Base-by-base conservation (phyloP, 2,797 vertebrate species). In the Leucoraja ocellata region DNA sequence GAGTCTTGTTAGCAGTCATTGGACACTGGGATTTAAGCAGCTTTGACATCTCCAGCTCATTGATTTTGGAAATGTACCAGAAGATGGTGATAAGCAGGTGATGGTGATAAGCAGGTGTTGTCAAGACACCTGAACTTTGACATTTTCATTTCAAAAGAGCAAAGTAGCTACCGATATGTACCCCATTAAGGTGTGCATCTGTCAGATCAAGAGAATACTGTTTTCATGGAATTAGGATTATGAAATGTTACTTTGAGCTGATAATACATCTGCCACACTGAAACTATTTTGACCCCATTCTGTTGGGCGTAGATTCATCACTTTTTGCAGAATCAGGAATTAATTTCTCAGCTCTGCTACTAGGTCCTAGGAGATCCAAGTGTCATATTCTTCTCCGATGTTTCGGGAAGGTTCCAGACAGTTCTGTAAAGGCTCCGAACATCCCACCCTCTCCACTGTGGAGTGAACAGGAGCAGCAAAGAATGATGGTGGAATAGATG, bases 121-220 rank as follows among this genome's bases (percentile, higher is more conserved):
- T 84, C 58, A 84, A 63, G 58, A 10, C 54, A 84, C 10, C 54
- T 84, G 54, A 61, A 18, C 14, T 36, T 61, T 61, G 84, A 71
- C 2, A n/a, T 68, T 71, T 90, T 68, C 63, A 63, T 90, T 90
- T 83, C 80, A 32, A 65, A 88, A 88, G 61, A 14, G 63, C 63
- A 83, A 81, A 1, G 18, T 46, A 32, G 58, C 58, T n/a, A 46
- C 46, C 2, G 46, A 0, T 46, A 14, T 13, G 58, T 86, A n/a
- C 83, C 16, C 14, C 9, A 86, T 65, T 65, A 32, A 32, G 95
- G 23, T 93, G 23, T 71, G 32, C 71, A 92, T 36, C 8, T 71
- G 13, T 32, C 4, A 3, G 81, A 58, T 54, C 46, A 84, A 84
- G 9, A 10, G 46, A 61, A 13, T 32, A 32, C 25, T 58, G 25